Percentiles rank a stretch among this genome's conserved stretches.
Evolutionary conservation across 1,140 invertebrate genomes (phyloP).

Genomic region (Pseudomyrmex concolor): DNA sequence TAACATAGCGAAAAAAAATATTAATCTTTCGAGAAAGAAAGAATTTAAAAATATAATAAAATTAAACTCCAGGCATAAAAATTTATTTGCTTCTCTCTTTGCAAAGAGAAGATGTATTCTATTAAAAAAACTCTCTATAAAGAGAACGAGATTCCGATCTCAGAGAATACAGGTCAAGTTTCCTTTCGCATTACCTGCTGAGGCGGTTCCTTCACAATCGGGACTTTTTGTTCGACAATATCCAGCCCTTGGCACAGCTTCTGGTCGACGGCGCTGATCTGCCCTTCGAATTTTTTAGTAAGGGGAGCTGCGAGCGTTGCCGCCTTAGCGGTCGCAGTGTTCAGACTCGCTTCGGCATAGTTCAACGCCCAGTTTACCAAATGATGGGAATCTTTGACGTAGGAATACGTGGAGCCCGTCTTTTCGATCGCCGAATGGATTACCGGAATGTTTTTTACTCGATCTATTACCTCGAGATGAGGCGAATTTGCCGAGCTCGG

Average conservation of each 20-base stretch:
- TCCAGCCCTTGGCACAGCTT: slow-evolving; percentile 85
- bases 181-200: slow-evolving; percentile 77
- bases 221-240: slow-evolving; percentile 85
- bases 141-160: no score
- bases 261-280: slow-evolving; percentile 84
- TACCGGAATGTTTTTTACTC: slow-evolving; percentile 87
- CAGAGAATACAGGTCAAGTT: neutral
- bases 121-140: no score
- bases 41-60: neutral
- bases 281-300: slow-evolving; percentile 84
- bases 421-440: slow-evolving; percentile 87
- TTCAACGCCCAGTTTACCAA: slow-evolving; percentile 84
- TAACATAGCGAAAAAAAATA: neutral
- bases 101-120: no score
- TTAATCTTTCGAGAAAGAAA: neutral
- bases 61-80: neutral
- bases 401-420: slow-evolving; percentile 86
- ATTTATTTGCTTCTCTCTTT: neutral
- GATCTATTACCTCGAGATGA: slow-evolving; percentile 86
- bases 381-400: slow-evolving; percentile 86
- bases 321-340: slow-evolving; percentile 82
- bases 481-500: slow-evolving; percentile 66
- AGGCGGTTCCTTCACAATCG: slow-evolving; percentile 84
- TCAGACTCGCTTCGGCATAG: slow-evolving; percentile 83
- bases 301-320: slow-evolving; percentile 80